Evolutionary conservation across 2,113 vertebrate species (phyloP), one percentile per base, ranked within the genome.

Genomic region (Chloropsis hardwickii): DNA sequence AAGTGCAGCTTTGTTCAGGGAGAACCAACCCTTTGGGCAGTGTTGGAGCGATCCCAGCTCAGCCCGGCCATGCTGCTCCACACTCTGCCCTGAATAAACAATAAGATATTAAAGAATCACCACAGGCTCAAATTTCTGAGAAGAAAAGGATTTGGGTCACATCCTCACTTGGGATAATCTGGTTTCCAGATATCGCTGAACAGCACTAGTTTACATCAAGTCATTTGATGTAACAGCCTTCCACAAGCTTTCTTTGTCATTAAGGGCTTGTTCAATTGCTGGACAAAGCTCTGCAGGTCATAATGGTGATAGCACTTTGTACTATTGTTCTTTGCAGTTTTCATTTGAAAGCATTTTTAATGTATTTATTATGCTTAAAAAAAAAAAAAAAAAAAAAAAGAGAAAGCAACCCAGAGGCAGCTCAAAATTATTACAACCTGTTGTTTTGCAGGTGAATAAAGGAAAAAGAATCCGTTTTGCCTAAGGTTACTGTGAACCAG

Each of bases 361-460:
- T 78, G 51, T 60, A 74, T 67, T 93, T 93, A 71, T 90, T 88
- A 37, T 6, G 20, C 18, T n/a, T 70, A 0, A 48, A 79, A 54
- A 47, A 18, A 40, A 40, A 40, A 40, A 40, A 14, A 67, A 56
- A 45, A 7, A 22, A 50, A 18, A 47, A n/a, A 54, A 1, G 0
- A 71, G 17, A 24, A 17, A 81, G 54, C 6, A 73, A 62, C 51
- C 31, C 0, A 2, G 51, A 88, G 47, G 56, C 51, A 90, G 31
- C 31, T 83, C 44, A 56, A 60, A 80, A 81, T 81, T 83, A 57
- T 78, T 81, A 31, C 39, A 88, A 78, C 35, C 50, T 83, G 54
- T 90, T 95, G 78, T 86, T 93, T 84, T 44, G 17, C 35, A 80
- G 71, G 35, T 62, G 81, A 90, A 77, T 85, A 92, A 93, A 93